Percentiles rank a stretch among this genome's conserved stretches.
Evolutionary conservation across 2,113 vertebrate species (phyloP).

Genomic region (Dermatemys mawii): DNA sequence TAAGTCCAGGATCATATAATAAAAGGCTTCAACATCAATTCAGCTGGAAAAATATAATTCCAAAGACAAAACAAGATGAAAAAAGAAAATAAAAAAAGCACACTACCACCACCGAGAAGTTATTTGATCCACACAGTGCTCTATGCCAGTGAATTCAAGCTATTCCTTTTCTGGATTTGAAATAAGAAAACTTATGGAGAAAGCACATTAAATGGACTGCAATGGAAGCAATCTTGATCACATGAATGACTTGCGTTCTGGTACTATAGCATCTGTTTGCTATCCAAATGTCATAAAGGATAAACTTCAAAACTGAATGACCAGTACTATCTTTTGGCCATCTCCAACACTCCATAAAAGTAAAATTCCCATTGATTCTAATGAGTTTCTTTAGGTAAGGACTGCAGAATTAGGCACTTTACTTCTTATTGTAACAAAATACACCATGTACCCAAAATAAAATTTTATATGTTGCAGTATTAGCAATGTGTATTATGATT

Average conservation of each 20-base stretch:
- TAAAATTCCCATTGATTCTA: neutral
- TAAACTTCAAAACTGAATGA: neutral
- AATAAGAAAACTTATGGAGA: neutral
- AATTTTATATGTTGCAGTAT: neutral
- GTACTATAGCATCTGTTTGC: neutral
- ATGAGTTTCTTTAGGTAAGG: neutral
- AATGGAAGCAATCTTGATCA: constrained; percentile 5
- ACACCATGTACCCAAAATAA: neutral
- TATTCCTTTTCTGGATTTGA: neutral
- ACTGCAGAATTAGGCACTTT: neutral
- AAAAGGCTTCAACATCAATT: neutral
- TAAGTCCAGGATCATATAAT: neutral
- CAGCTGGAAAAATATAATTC: neutral
- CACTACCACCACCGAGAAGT: neutral
- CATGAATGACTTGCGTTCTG: neutral
- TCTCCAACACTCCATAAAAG: neutral
- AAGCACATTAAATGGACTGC: constrained; percentile 9
- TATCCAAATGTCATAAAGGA: constrained; percentile 21
- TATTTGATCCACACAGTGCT: neutral
- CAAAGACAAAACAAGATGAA: too few relatives aligned
- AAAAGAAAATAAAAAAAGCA: neutral
- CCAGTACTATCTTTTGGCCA: neutral
- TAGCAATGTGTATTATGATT: neutral
- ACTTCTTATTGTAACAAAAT: neutral
- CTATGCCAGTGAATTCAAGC: neutral